Evolutionary conservation across 1,140 invertebrate species (phyloP), one percentile per base, ranked within the genome.

Genomic region (Caenorhabditis remanei): DNA sequence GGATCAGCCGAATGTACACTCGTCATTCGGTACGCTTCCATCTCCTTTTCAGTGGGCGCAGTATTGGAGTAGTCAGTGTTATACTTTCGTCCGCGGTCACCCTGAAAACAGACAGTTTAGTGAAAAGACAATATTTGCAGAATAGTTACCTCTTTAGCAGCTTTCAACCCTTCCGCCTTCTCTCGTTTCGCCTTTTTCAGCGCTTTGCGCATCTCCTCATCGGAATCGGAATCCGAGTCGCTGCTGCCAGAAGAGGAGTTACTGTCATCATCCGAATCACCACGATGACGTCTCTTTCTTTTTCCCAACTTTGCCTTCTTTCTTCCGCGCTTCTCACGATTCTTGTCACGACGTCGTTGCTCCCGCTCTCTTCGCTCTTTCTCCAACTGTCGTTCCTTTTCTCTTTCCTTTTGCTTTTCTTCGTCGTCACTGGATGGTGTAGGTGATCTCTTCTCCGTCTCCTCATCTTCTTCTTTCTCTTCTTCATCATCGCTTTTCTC

Each of bases 1-100:
- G 89, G 89, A 86, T 90, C 89, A 6, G 88, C 58, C 11, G 89
- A 87, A 53, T 89, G 88, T 40, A 89, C 85, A 41, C 79, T 83
- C 7, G 83, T 89, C 48, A 88, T 16, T 16, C 85, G 71, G n/a
- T 89, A 89, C 2, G 89, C 88, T 63, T 89, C 88, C 41, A 84
- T 71, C 67, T 85, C 58, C 21, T 55, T 53, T 41, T 32, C 50
- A 16, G 46, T 46, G 13, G 84, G 84, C 8, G 32, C 84, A 48
- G 41, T 53, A 43, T 50, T 55, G 5, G 58, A 85, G 19, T 89
- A 87, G 32, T 84, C 83, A 4, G 83, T 58, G 58, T 89, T 83
- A 48, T 89, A 89, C 16, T 84, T 83, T 7, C 89, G 79, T 16
- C 41, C 32, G 40, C 89, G 88, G 43, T 89, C 89, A 56, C 84